Percentiles rank a stretch among this genome's conserved stretches.
Conservation (phyloP, 2,797 vertebrate species). For the Chaetophractus vellerosus region DNA sequence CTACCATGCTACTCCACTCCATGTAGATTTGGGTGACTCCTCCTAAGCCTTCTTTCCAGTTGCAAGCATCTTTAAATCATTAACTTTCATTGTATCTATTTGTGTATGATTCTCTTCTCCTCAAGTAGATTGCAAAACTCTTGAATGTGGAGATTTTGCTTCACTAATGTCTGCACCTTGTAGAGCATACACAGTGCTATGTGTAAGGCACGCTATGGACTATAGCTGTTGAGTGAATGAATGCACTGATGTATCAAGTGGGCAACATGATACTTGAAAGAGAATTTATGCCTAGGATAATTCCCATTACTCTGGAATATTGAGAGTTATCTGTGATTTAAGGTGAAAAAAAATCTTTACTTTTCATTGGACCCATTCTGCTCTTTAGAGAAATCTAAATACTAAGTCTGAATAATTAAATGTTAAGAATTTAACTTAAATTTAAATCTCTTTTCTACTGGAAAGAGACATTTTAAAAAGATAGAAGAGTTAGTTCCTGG, state of each 20-base stretch:
- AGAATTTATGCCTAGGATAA: not conserved
- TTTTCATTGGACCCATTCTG: too few relatives aligned
- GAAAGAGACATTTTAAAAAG: too few relatives aligned
- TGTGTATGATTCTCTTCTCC: not conserved
- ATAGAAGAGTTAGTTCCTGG: too few relatives aligned
- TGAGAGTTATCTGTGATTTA: too few relatives aligned
- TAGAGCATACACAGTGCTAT: not conserved
- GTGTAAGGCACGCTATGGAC: not conserved
- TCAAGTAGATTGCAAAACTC: not conserved
- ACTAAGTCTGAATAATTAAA: too few relatives aligned
- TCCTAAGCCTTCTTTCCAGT: not conserved
- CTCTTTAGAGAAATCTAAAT: too few relatives aligned
- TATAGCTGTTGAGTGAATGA: not conserved
- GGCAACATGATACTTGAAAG: not conserved
- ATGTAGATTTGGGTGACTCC: not conserved
- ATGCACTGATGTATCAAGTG: not conserved
- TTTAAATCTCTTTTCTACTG: too few relatives aligned
- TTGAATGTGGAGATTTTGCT: not conserved
- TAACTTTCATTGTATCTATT: not conserved
- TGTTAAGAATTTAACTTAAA: too few relatives aligned
- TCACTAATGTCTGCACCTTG: not conserved
- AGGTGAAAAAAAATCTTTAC: too few relatives aligned
- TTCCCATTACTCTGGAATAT: too few relatives aligned
- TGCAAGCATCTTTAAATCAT: not conserved
- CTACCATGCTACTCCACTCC: not conserved